Percentiles rank a stretch among this genome's conserved stretches.
phyloP scores from a whole-genome alignment of 1,140 invertebrate species.

The Pentalonia nigronervosa region DNA sequence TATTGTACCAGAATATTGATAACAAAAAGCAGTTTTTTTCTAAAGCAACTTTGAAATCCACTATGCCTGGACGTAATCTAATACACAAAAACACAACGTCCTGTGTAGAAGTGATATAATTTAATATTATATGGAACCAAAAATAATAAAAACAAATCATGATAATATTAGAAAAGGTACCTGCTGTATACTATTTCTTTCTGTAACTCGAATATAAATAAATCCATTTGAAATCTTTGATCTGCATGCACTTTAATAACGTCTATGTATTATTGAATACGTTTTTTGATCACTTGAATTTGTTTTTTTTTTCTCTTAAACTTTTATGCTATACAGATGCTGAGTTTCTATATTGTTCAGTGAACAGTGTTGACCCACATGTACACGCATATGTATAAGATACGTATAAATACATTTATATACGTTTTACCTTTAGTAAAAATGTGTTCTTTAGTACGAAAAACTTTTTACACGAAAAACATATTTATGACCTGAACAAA shows the following conservation, averaged over 20 bases:
- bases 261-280: slow-evolving; percentile 9
- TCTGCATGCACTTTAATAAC: not conserved
- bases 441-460: not conserved
- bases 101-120: not conserved
- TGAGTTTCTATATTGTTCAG: not conserved
- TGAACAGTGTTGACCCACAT: slow-evolving; percentile 7
- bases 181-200: too few species aligned
- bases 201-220: not conserved
- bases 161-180: not conserved
- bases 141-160: not conserved
- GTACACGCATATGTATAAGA: not conserved
- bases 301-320: not conserved
- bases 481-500: not conserved
- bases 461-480: not conserved
- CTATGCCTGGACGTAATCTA: not conserved
- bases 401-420: not conserved
- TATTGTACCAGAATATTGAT: not conserved
- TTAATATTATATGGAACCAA: not conserved
- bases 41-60: not conserved
- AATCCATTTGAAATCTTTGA: not conserved
- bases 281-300: not conserved
- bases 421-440: slow-evolving; percentile 16
- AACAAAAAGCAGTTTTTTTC: not conserved
- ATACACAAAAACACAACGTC: not conserved
- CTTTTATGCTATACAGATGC: not conserved